phyloP scores from a whole-genome alignment of 2,888 invertebrate genomes.

The Drosophila vallismaia region DNA sequence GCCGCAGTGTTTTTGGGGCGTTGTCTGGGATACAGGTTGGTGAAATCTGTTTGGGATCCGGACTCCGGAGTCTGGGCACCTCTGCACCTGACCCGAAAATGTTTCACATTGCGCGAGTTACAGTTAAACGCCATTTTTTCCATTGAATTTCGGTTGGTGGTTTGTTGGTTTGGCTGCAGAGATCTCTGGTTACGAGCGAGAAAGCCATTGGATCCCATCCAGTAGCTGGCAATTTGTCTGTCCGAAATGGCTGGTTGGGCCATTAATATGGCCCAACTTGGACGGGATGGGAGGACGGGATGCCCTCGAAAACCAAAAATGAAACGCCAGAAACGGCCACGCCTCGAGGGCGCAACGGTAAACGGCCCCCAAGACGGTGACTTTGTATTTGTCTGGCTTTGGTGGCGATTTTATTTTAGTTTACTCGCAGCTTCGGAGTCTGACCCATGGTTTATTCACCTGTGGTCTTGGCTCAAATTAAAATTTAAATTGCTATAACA shows the following conservation, averaged over 20 bases:
- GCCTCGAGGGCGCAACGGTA: slow-evolving; percentile 78
- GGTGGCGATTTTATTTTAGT: slow-evolving; percentile 29
- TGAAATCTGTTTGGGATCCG: slow-evolving; percentile 57
- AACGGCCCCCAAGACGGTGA: slow-evolving; percentile 64
- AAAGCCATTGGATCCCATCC: slow-evolving; percentile 34
- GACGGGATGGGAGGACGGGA: slow-evolving; percentile 31
- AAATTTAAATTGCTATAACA: slow-evolving; percentile 77
- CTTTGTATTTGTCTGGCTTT: slow-evolving; percentile 31
- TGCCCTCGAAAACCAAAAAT: slow-evolving; percentile 74
- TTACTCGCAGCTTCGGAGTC: slow-evolving; percentile 26
- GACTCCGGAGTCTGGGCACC: slow-evolving; percentile 21
- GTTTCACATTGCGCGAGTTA: slow-evolving; percentile 76
- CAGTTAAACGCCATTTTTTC: slow-evolving; percentile 80
- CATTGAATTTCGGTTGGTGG: slow-evolving; percentile 58
- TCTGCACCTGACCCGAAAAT: slow-evolving; percentile 76
- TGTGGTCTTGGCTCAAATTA: slow-evolving; percentile 64
- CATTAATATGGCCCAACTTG: slow-evolving; percentile 37
- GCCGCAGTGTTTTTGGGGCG: slow-evolving; percentile 58
- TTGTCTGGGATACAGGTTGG: slow-evolving; percentile 63
- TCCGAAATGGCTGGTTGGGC: slow-evolving; percentile 44
- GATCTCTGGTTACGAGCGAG: slow-evolving; percentile 40
- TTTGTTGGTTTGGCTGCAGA: slow-evolving; percentile 4
- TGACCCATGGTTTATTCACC: slow-evolving; percentile 76
- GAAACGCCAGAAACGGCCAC: slow-evolving; percentile 55
- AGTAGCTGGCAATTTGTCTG: slow-evolving; percentile 51